Percentiles rank a stretch among this genome's conserved stretches.
phyloP scores from a whole-genome alignment of 2,888 invertebrate species.

The Aethes cnicana region DNA sequence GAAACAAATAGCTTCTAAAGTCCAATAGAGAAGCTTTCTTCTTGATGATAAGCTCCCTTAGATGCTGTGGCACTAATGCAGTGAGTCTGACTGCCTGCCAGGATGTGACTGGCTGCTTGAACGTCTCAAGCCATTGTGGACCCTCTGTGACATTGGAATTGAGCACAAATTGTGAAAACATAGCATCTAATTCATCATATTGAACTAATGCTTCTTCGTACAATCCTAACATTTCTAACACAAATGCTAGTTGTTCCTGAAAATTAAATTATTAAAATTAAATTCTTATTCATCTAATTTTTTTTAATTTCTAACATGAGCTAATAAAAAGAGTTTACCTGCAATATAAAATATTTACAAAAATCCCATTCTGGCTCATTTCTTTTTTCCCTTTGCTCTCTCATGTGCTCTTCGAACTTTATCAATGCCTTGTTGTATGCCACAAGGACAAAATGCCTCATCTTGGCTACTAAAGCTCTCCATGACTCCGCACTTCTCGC shows the following conservation, averaged over 20 bases:
- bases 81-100: slow-evolving; percentile 92
- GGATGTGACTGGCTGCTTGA: slow-evolving; percentile 89
- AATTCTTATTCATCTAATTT: not conserved
- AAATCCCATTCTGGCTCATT: slow-evolving; percentile 97
- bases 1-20: slow-evolving; percentile 95
- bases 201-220: slow-evolving; percentile 97
- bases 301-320: not conserved
- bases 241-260: slow-evolving; percentile 97
- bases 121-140: slow-evolving; percentile 92
- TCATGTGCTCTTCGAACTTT: slow-evolving; percentile 94
- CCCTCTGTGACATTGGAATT: slow-evolving; percentile 95
- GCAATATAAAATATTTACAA: slow-evolving; percentile 95
- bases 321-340: slow-evolving; percentile 76
- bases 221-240: slow-evolving; percentile 95
- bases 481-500: slow-evolving; percentile 95
- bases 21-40: slow-evolving; percentile 89
- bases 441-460: slow-evolving; percentile 91
- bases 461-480: slow-evolving; percentile 90
- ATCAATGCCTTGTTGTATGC: slow-evolving; percentile 93
- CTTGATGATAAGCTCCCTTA: slow-evolving; percentile 74
- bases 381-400: slow-evolving; percentile 93
- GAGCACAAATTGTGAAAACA: slow-evolving; percentile 97
- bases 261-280: slow-evolving; percentile 42
- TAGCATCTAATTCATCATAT: slow-evolving; percentile 97
- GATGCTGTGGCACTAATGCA: slow-evolving; percentile 81